phyloP scores from a whole-genome alignment of 2,888 invertebrate genomes.

The Galerucella calmariensis region DNA sequence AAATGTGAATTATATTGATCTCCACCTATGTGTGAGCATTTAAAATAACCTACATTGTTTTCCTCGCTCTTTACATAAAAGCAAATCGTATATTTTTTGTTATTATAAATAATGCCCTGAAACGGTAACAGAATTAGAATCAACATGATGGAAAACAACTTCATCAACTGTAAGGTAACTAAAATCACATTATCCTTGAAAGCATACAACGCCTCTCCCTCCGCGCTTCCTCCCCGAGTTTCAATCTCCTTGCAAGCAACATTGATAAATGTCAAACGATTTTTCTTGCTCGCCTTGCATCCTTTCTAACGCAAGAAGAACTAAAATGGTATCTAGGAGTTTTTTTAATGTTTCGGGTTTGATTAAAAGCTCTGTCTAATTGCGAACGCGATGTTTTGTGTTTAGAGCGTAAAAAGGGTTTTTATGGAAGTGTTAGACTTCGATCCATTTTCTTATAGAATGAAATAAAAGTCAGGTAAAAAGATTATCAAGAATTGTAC shows the following conservation, averaged over 20 bases:
- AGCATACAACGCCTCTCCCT: conserved; percentile 45
- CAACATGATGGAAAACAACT: conserved; percentile 30
- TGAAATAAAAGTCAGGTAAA: neutral
- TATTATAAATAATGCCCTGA: neutral
- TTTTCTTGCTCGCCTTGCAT: conserved; percentile 67
- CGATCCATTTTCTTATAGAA: neutral
- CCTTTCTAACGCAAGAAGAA: conserved; percentile 60
- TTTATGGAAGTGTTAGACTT: conserved; percentile 7
- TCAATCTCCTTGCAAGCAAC: conserved; percentile 64
- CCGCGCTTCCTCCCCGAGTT: conserved; percentile 58
- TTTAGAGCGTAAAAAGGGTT: conserved; percentile 4
- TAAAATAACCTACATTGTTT: too few relatives aligned
- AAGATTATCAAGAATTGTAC: neutral
- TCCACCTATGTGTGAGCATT: too few relatives aligned
- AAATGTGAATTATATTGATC: too few relatives aligned
- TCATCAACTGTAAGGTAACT: conserved; percentile 63
- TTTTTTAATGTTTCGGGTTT: conserved; percentile 52
- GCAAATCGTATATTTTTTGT: neutral
- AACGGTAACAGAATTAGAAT: neutral
- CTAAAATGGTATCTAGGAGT: conserved; percentile 56
- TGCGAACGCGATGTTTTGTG: conserved; percentile 44
- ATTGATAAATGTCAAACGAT: conserved; percentile 68
- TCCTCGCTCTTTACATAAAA: too few relatives aligned
- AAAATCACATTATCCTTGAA: conserved; percentile 61
- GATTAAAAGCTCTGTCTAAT: conserved; percentile 59